Percentiles rank a stretch among this genome's conserved stretches.
Evolutionary conservation across 1,140 invertebrate genomes (phyloP).

Genomic region (Zaprionus vittiger): DNA sequence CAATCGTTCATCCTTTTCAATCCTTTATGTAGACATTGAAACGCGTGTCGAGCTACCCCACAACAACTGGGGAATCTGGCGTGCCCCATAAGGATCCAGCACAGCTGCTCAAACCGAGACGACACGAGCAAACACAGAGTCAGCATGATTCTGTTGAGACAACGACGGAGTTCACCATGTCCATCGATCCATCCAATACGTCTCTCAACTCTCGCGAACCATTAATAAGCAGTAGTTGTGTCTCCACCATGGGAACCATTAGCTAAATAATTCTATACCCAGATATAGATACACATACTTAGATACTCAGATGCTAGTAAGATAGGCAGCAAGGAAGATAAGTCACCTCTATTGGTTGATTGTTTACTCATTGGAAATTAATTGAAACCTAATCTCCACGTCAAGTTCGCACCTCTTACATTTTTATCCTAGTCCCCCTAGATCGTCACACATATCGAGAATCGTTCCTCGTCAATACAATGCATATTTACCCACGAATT

Average conservation of each 20-base stretch:
- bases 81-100: slow-evolving; percentile 72
- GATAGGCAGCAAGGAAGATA: not conserved
- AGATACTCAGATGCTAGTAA: not conserved
- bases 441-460: slow-evolving; percentile 7
- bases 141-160: slow-evolving; percentile 85
- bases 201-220: slow-evolving; percentile 82
- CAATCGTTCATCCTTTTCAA: not conserved
- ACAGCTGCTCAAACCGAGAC: slow-evolving; percentile 72
- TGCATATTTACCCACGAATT: slow-evolving; percentile 13
- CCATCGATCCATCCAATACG: slow-evolving; percentile 82
- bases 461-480: slow-evolving; percentile 11
- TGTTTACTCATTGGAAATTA: not conserved
- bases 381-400: not conserved
- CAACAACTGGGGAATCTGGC: slow-evolving; percentile 62
- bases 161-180: slow-evolving; percentile 76
- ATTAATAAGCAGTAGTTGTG: slow-evolving; percentile 74
- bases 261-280: slow-evolving; percentile 31
- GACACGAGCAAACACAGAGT: slow-evolving; percentile 85
- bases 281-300: slow-evolving; percentile 4
- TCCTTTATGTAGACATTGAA: slow-evolving; percentile 62
- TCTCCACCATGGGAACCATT: slow-evolving; percentile 70
- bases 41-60: slow-evolving; percentile 82
- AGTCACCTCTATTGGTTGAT: not conserved
- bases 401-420: not conserved
- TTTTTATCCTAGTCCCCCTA: not conserved